These are phyloP conservation scores for Emydocephalus ijimae DNA, from an alignment of 2,113 vertebrate genomes.

Conservation along the genomic window DNA sequence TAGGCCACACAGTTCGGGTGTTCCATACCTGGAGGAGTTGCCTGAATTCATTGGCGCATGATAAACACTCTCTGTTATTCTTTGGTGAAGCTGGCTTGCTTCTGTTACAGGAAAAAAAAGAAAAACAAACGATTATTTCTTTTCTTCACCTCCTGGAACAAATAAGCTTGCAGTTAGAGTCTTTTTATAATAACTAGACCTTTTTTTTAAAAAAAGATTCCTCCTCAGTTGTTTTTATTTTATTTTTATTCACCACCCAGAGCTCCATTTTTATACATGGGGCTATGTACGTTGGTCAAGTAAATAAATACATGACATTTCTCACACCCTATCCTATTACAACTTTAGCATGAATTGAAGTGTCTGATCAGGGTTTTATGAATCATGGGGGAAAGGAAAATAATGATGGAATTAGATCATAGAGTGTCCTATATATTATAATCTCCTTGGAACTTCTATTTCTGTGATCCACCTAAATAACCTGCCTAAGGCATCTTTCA, in stretches of 20 bases:
- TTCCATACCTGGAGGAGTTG: slow-evolving; percentile 65
- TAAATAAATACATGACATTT: neutral
- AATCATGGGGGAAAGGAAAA: neutral
- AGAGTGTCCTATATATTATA: neutral
- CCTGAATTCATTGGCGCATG: slow-evolving; percentile 79
- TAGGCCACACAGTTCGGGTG: neutral
- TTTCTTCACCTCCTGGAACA: neutral
- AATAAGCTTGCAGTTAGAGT: neutral
- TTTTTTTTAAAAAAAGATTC: neutral
- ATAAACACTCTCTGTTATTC: slow-evolving; percentile 80
- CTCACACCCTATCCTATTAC: neutral
- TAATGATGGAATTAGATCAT: neutral
- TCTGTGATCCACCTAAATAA: neutral
- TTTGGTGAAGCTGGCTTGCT: slow-evolving; percentile 85
- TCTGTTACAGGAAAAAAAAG: slow-evolving; percentile 69
- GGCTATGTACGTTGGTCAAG: neutral
- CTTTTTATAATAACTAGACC: neutral
- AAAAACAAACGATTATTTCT: neutral
- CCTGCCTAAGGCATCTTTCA: neutral
- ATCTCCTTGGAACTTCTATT: neutral
- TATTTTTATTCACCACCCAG: neutral
- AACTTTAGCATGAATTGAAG: neutral
- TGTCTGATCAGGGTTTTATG: neutral
- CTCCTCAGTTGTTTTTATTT: neutral
- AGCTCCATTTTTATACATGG: neutral